phyloP scores from a whole-genome alignment of 1,140 invertebrate species.

The Meloidogyne exigua region DNA sequence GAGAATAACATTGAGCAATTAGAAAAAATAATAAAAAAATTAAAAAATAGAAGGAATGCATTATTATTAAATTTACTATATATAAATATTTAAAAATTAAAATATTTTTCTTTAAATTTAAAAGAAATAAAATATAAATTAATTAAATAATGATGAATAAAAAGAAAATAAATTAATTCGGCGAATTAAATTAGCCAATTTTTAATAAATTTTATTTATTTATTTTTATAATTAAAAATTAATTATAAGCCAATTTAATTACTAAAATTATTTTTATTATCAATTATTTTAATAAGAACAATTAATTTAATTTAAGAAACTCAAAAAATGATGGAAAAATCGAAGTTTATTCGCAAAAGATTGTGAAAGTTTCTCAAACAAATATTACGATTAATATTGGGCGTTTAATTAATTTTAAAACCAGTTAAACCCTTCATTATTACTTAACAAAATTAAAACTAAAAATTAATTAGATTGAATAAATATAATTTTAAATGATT shows the following conservation, averaged over 20 bases:
- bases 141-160: no score
- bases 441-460: not conserved
- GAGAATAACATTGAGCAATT: not conserved
- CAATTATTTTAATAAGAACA: no score
- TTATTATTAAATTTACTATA: not conserved
- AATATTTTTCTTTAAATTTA: no score
- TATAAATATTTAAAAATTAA: not conserved
- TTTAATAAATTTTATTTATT: no score
- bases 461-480: not conserved
- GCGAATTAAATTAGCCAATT: no score
- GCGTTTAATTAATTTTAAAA: slow-evolving; percentile 1
- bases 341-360: not conserved
- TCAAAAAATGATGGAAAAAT: not conserved
- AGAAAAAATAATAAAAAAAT: not conserved
- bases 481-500: not conserved
- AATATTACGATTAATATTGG: not conserved
- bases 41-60: not conserved
- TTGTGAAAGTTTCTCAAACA: not conserved
- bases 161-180: no score
- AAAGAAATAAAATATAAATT: no score
- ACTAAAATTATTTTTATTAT: no score
- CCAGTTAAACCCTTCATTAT: not conserved
- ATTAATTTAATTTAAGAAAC: no score
- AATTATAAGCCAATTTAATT: no score
- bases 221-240: no score